phyloP scores from a whole-genome alignment of 2,888 invertebrate genomes.

The Harpalus rufipes region DNA sequence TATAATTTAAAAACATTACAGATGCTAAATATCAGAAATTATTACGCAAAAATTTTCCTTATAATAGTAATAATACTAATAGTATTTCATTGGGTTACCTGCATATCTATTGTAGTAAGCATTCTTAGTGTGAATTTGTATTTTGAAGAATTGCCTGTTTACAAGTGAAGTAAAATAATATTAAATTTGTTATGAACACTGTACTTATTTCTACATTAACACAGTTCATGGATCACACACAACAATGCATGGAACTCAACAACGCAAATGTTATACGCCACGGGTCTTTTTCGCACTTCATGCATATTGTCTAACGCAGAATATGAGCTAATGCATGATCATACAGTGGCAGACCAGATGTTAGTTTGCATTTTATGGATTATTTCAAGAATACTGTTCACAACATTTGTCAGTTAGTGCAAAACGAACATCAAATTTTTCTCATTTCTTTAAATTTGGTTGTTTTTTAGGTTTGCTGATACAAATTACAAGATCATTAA shows the following conservation, averaged over 20 bases:
- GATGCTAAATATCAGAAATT: conserved; percentile 34
- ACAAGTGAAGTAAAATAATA: conserved; percentile 22
- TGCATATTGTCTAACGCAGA: conserved; percentile 46
- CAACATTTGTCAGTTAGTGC: conserved; percentile 47
- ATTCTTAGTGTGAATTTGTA: conserved; percentile 30
- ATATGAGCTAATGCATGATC: conserved; percentile 26
- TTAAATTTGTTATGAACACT: not conserved
- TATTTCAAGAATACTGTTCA: conserved; percentile 33
- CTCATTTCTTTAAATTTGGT: conserved; percentile 13
- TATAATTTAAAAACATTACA: not conserved
- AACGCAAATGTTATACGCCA: conserved; percentile 29
- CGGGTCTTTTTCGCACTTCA: conserved; percentile 37
- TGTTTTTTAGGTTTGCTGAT: conserved; percentile 73
- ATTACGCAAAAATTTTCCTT: conserved; percentile 43
- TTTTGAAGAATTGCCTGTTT: not conserved
- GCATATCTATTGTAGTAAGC: conserved; percentile 41
- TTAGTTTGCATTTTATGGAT: conserved; percentile 40
- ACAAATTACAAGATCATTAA: conserved; percentile 75
- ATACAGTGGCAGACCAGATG: conserved; percentile 22
- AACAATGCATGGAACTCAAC: conserved; percentile 40
- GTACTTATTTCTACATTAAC: conserved; percentile 21
- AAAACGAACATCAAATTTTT: conserved; percentile 1
- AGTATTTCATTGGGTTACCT: conserved; percentile 51
- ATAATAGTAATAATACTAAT: conserved; percentile 26
- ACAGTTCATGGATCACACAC: conserved; percentile 47